phyloP scores from a whole-genome alignment of 2,113 vertebrate species.

The Psephotus haematonotus region DNA sequence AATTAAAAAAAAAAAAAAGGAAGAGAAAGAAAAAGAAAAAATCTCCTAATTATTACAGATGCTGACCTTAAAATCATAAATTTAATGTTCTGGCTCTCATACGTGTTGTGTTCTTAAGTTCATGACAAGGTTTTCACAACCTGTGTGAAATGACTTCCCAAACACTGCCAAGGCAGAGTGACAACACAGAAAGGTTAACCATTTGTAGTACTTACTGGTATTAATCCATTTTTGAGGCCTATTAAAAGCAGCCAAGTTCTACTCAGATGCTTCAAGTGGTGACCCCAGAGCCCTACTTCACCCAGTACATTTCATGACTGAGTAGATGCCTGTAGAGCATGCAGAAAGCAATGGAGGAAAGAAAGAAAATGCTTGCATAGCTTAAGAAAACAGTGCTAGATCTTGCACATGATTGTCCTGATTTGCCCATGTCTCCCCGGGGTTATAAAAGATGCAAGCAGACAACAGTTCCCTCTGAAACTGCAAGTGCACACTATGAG shows the following conservation, averaged over 20 bases:
- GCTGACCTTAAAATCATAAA: not conserved
- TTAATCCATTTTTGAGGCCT: not conserved
- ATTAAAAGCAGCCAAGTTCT: not conserved
- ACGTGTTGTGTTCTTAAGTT: not conserved
- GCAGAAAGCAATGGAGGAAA: not conserved
- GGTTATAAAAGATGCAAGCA: not conserved
- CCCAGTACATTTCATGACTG: not conserved
- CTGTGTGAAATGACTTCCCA: not conserved
- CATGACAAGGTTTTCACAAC: not conserved
- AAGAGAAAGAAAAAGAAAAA: not conserved
- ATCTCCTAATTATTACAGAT: not conserved
- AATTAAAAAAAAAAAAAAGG: not conserved
- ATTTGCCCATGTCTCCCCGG: conserved; percentile 16
- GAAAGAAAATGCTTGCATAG: not conserved
- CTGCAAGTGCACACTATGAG: not conserved
- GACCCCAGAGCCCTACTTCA: not conserved
- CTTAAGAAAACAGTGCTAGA: not conserved
- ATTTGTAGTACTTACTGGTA: not conserved
- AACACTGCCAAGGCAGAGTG: not conserved
- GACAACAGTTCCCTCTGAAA: not conserved
- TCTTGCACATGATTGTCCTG: not conserved
- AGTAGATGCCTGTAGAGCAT: not conserved
- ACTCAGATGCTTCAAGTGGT: not conserved
- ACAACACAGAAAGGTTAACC: not conserved
- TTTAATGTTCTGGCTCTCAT: not conserved